These are phyloP conservation scores for Gari tellinella DNA, from an alignment of 2,888 invertebrate species.

Conservation along the genomic window DNA sequence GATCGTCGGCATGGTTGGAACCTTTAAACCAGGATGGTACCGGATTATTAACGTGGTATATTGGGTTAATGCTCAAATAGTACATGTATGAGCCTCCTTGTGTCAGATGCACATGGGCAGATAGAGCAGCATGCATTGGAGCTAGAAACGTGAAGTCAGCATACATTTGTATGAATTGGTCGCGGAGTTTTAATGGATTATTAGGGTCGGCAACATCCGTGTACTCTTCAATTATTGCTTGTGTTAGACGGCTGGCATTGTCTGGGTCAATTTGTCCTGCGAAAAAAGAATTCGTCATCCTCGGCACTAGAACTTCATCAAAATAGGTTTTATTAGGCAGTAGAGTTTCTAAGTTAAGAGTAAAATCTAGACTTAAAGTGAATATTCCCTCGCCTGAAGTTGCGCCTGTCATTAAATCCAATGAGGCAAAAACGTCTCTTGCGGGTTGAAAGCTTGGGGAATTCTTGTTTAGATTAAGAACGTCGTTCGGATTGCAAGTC, in stretches of 20 bases:
- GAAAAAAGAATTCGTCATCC: background rate
- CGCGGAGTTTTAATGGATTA: conserved; percentile 90
- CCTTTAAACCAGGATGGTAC: too few species aligned
- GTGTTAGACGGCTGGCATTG: background rate
- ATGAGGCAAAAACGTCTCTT: conserved; percentile 30
- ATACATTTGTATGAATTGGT: conserved; percentile 94
- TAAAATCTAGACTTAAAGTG: conserved; percentile 18
- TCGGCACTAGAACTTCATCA: conserved; percentile 19
- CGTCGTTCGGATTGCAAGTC: conserved; percentile 20
- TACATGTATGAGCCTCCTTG: conserved; percentile 64
- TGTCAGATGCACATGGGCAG: conserved; percentile 88
- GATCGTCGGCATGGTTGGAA: too few species aligned
- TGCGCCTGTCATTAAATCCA: conserved; percentile 40
- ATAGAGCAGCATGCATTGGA: conserved; percentile 95
- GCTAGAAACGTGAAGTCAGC: conserved; percentile 98
- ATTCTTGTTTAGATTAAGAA: conserved; percentile 25
- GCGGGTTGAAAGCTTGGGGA: conserved; percentile 19
- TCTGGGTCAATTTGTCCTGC: background rate
- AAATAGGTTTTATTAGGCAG: conserved; percentile 26
- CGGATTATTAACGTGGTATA: conserved; percentile 12
- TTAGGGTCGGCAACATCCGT: conserved; percentile 76
- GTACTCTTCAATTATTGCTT: conserved; percentile 35
- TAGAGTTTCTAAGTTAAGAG: conserved; percentile 11
- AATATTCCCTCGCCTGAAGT: conserved; percentile 42
- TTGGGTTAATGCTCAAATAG: conserved; percentile 57